Base-by-base conservation (phyloP, 1,140 invertebrate genomes). In the Teleogryllus occipitalis region DNA sequence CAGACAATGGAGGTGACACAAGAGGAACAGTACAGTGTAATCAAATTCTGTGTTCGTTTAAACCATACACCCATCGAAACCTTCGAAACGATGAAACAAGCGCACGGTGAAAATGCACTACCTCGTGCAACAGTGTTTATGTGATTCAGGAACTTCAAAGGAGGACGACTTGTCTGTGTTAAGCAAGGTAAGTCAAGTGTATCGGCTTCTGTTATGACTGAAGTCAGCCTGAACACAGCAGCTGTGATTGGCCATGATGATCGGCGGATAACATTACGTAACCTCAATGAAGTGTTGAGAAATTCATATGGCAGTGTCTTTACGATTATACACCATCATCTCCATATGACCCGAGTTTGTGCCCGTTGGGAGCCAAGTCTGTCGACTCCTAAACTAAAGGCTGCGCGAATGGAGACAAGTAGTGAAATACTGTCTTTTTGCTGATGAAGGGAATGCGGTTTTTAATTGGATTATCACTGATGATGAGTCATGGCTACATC, bases 231-330 rank as follows among this genome's bases (percentile, higher is more conserved):
- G 6, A 76, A 76, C 47, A 76, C 76, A 46, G 76, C 76, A 27
- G 8, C 76, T 76, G 76, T 8, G 76, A 76, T 76, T 76, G 76
- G 21, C 22, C 76, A 46, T 27, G 76, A 76, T 8, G 76, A 76
- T 76, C 76, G 46, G 47, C 27, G 76, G 76, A 76, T 76, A 76
- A 76, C 76, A 76, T 27, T 76, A 76, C 76, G 76, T 76, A 76
- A 76, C 21, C 76, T 76, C 10, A 76, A 46, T 76, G 76, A 76
- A 76, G 76, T 76, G 22, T 76, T 76, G 76, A n/a, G 47, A 76
- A 12, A 27, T 76, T 76, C 8, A 76, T 76, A 39, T 76, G 8
- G 76, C 27, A 76, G 27, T 8, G 8, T 27, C 27, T 76, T 76
- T 76, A 46, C 76, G 47, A 76, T 76, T 46, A 76, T 76, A 46